These are phyloP conservation scores for Ischnus inquisitorius DNA, from an alignment of 2,888 invertebrate genomes.

Conservation along the genomic window DNA sequence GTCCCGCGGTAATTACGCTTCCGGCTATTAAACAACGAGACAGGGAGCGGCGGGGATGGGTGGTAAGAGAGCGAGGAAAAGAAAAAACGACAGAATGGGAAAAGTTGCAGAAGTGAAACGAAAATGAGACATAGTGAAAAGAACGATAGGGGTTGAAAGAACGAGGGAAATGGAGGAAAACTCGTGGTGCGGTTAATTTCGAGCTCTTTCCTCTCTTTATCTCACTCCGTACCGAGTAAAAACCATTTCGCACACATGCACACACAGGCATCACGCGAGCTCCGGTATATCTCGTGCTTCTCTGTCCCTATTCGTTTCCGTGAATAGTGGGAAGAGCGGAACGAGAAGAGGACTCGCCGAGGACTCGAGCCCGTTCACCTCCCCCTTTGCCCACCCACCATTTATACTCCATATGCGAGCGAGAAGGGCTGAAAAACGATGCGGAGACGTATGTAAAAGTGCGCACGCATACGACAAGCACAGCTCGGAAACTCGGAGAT, in stretches of 20 bases:
- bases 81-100: slow-evolving; percentile 57
- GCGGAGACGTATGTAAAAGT: slow-evolving; percentile 62
- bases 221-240: slow-evolving; percentile 31
- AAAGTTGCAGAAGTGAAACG: slow-evolving; percentile 33
- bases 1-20: slow-evolving; percentile 79
- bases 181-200: slow-evolving; percentile 64
- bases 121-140: slow-evolving; percentile 59
- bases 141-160: slow-evolving; percentile 56
- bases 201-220: slow-evolving; percentile 66
- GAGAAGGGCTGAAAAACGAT: slow-evolving; percentile 67
- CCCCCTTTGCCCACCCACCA: not conserved
- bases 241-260: slow-evolving; percentile 5
- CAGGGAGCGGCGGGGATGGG: slow-evolving; percentile 66
- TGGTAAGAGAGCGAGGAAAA: slow-evolving; percentile 60
- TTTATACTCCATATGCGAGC: slow-evolving; percentile 62
- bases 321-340: slow-evolving; percentile 54
- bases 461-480: slow-evolving; percentile 56
- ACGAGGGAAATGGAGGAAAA: slow-evolving; percentile 52
- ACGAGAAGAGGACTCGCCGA: slow-evolving; percentile 61
- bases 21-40: slow-evolving; percentile 80
- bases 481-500: slow-evolving; percentile 29
- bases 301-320: slow-evolving; percentile 28
- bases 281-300: slow-evolving; percentile 41
- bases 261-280: not conserved
- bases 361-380: slow-evolving; percentile 54